Percentiles rank a stretch among this genome's conserved stretches.
phyloP scores from a whole-genome alignment of 2,888 invertebrate species.

The Meghimatium bilineatum region DNA sequence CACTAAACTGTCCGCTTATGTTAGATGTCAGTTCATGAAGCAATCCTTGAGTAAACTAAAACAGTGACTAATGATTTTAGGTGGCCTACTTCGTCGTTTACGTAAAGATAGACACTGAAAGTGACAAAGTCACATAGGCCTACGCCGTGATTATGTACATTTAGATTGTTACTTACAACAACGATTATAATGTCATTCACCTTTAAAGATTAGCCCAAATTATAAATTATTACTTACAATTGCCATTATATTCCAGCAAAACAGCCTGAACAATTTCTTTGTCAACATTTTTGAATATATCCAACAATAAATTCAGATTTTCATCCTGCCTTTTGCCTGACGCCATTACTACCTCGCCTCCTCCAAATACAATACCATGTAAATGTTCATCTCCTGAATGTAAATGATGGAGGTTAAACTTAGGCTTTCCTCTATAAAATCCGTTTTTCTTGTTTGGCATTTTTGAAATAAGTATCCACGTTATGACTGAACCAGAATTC shows the following conservation, averaged over 20 bases:
- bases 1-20: too few species aligned
- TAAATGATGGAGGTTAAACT: not conserved
- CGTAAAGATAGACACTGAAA: too few species aligned
- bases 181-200: too few species aligned
- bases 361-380: not conserved
- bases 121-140: too few species aligned
- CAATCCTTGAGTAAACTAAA: too few species aligned
- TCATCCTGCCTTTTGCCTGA: not conserved
- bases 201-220: too few species aligned
- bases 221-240: slow-evolving; percentile 37
- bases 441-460: slow-evolving; percentile 31
- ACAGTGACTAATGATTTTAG: too few species aligned
- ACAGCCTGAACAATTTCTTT: slow-evolving; percentile 26
- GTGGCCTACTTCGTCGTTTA: too few species aligned
- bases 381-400: not conserved
- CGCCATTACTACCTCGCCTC: not conserved
- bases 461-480: not conserved
- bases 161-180: too few species aligned
- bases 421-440: slow-evolving; percentile 3
- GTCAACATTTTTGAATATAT: slow-evolving; percentile 22
- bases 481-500: not conserved
- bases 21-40: too few species aligned
- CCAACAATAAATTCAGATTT: not conserved
- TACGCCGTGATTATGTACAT: too few species aligned
- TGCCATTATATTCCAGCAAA: slow-evolving; percentile 22